phyloP scores from a whole-genome alignment of 92 coral and sea anemone species.

The Diadumene lineata region DNA sequence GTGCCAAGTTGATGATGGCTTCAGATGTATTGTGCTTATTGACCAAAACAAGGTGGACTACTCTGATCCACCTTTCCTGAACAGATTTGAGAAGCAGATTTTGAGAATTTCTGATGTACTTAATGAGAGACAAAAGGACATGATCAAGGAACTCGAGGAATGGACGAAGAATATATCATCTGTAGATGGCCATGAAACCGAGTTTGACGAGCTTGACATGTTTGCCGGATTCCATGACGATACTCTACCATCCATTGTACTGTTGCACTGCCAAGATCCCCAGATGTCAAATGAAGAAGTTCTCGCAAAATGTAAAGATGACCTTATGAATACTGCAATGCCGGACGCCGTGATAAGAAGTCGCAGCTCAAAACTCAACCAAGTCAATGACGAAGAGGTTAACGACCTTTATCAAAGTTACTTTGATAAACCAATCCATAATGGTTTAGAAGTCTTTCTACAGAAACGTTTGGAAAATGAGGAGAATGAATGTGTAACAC shows the following conservation, averaged over 20 bases:
- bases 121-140: conserved; percentile 33
- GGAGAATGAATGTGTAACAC: conserved; percentile 20
- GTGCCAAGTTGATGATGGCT: conserved; percentile 98
- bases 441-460: conserved; percentile 67
- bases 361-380: conserved; percentile 46
- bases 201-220: conserved; percentile 74
- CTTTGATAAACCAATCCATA: conserved; percentile 72
- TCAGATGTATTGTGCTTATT: conserved; percentile 91
- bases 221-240: conserved; percentile 92
- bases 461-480: conserved; percentile 16
- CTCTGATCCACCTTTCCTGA: conserved; percentile 95
- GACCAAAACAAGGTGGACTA: conserved; percentile 85
- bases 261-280: conserved; percentile 53
- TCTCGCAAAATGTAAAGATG: conserved; percentile 68
- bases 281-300: conserved; percentile 41
- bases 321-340: conserved; percentile 80
- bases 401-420: conserved; percentile 50
- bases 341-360: conserved; percentile 92
- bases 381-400: conserved; percentile 49
- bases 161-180: conserved; percentile 78
- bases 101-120: conserved; percentile 92
- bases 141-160: conserved; percentile 51
- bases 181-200: conserved; percentile 47
- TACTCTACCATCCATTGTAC: conserved; percentile 87
- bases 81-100: conserved; percentile 95